Evolutionary conservation across 2,113 vertebrate genomes (phyloP).

Genomic region (Ailuropoda melanoleuca): DNA sequence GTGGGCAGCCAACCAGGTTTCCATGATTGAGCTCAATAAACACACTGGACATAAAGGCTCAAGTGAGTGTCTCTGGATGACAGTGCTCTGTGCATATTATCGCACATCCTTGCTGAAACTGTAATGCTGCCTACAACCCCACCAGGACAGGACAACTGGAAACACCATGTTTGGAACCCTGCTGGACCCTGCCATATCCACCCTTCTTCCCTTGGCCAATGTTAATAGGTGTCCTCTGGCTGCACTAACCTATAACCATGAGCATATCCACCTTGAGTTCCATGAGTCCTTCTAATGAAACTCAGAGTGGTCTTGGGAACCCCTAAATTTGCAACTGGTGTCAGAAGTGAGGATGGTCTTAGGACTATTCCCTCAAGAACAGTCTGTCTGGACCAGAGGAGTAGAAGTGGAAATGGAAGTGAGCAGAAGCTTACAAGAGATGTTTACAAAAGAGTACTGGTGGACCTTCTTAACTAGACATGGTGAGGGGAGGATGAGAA

Average conservation of each 20-base stretch:
- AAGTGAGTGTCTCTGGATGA: no score
- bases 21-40: background rate
- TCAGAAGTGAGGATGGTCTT: background rate
- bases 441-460: no score
- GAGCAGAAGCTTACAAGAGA: background rate
- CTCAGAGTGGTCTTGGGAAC: background rate
- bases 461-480: background rate
- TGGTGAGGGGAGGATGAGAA: no score
- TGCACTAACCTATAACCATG: background rate
- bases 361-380: background rate
- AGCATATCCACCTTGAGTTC: background rate
- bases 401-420: background rate
- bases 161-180: rapidly evolving
- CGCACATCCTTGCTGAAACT: background rate
- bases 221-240: background rate
- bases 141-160: background rate
- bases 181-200: rapidly evolving
- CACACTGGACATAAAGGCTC: background rate
- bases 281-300: background rate
- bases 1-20: background rate
- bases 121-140: background rate
- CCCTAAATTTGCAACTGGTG: background rate
- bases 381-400: background rate
- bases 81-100: no score
- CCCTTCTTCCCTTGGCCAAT: background rate